Percentiles rank a stretch among this genome's conserved stretches.
Conservation (phyloP, 1,140 invertebrate genomes). For the Drosophila teissieri region DNA sequence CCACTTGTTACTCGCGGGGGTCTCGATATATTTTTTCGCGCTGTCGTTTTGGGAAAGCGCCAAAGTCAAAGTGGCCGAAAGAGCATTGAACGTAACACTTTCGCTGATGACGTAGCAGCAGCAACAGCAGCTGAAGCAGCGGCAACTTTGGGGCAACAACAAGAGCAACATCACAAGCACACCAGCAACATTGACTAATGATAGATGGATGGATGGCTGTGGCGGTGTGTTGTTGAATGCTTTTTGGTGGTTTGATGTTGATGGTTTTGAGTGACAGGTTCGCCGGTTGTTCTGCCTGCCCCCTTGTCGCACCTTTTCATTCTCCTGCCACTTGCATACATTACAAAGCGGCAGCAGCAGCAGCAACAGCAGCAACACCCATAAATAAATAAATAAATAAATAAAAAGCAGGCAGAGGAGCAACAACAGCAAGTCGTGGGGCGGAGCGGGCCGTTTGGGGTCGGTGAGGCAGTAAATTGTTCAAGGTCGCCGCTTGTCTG, state of each 20-base stretch:
- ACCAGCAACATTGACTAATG: slow-evolving; percentile 71
- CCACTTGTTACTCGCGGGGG: slow-evolving; percentile 67
- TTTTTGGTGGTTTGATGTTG: slow-evolving; percentile 63
- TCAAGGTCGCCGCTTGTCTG: slow-evolving; percentile 81
- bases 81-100: slow-evolving; percentile 82
- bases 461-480: slow-evolving; percentile 70
- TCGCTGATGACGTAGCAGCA: slow-evolving; percentile 57
- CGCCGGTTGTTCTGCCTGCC: slow-evolving; percentile 49
- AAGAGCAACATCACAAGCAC: slow-evolving; percentile 31
- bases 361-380: slow-evolving; percentile 58
- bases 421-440: slow-evolving; percentile 36
- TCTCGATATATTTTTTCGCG: slow-evolving; percentile 38
- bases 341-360: slow-evolving; percentile 48
- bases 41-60: slow-evolving; percentile 71
- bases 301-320: slow-evolving; percentile 5
- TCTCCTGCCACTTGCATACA: slow-evolving; percentile 55
- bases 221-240: slow-evolving; percentile 36
- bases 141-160: slow-evolving; percentile 8
- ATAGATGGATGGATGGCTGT: slow-evolving; percentile 51
- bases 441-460: neutral
- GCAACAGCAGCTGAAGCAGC: slow-evolving; percentile 3
- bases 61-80: slow-evolving; percentile 61
- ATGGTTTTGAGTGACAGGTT: slow-evolving; percentile 75
- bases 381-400: slow-evolving; percentile 82
- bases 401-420: slow-evolving; percentile 60